Evolutionary conservation across 2,888 invertebrate genomes (phyloP), one percentile per base, ranked within the genome.

Genomic region (Syrphus vitripennis): DNA sequence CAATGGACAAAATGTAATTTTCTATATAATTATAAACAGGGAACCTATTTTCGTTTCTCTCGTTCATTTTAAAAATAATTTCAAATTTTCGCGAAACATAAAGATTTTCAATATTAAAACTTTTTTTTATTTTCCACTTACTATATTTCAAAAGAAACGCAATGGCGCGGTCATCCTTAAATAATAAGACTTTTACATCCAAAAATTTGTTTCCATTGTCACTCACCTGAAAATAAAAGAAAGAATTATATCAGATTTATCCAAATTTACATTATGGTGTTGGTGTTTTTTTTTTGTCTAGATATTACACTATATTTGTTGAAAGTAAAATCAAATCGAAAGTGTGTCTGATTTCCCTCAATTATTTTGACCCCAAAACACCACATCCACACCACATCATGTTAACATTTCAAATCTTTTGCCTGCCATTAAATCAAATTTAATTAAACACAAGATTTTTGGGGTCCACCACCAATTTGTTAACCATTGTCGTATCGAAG

Each of bases 211-310:
- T 55, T 19, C 16, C 12, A 57, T 37, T 37, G n/a, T 37, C 7
- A 59, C 79, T 79, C 37, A 79, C 79, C 79, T 80, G 67, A 48
- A 78, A 79, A 16, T 12, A 50, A 59, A 65, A 31, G 4, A 67
- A 45, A 34, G 53, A 45, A 61, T 16, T 14, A 21, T 14, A 53
- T 26, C 3, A 53, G 53, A 9, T 14, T 6, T 5, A 21, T 48
- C 2, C 45, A 40, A 6, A 6, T 6, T 21, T 10, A 19, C n/a
- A n/a, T n/a, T n/a, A n/a, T n/a, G n/a, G n/a, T n/a, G n/a, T n/a
- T n/a, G n/a, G n/a, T n/a, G n/a, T n/a, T 40, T 1, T 40, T n/a
- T 40, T 14, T 40, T 14, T 40, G 14, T 0, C 1, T 14, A 1
- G 9, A 3, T 31, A 1, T 9, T 34, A 1, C 9, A 5, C 12